These are phyloP conservation scores for Ethmia dodecea DNA, from an alignment of 2,888 invertebrate genomes.

Conservation along the genomic window DNA sequence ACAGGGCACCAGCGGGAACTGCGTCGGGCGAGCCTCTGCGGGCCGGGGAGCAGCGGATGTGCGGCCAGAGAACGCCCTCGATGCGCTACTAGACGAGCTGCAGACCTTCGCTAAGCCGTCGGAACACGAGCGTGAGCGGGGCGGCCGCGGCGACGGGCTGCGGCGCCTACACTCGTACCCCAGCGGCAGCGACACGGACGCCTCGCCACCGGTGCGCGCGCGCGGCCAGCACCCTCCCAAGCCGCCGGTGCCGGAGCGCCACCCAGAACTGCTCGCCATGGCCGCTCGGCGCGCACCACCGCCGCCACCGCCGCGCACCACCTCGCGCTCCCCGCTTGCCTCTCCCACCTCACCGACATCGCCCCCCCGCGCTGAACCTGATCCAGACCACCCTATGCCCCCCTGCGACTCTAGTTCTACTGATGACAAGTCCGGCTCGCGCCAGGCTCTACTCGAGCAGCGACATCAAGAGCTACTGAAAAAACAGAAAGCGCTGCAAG, in stretches of 20 bases:
- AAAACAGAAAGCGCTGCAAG: constrained; percentile 92
- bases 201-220: constrained; percentile 85
- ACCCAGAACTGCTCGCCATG: constrained; percentile 85
- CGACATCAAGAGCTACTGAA: constrained; percentile 92
- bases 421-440: constrained; percentile 43
- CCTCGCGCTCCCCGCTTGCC: constrained; percentile 91
- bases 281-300: constrained; percentile 86
- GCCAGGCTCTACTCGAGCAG: constrained; percentile 88
- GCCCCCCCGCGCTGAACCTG: constrained; percentile 74
- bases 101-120: constrained; percentile 91
- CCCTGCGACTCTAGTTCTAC: constrained; percentile 80
- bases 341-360: constrained; percentile 87
- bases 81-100: constrained; percentile 95
- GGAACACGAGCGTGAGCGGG: constrained; percentile 60
- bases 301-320: constrained; percentile 94
- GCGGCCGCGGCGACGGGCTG: constrained; percentile 74
- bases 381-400: constrained; percentile 34
- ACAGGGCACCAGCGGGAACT: constrained; percentile 57
- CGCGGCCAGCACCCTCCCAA: constrained; percentile 78
- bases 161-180: constrained; percentile 91
- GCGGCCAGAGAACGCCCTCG: constrained; percentile 97
- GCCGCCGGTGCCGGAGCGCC: constrained; percentile 90
- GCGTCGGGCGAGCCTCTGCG: constrained; percentile 46
- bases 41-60: constrained; percentile 45
- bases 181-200: constrained; percentile 89